Evolutionary conservation across 2,797 vertebrate genomes (phyloP).

Genomic region (Loris lydekkerianus): DNA sequence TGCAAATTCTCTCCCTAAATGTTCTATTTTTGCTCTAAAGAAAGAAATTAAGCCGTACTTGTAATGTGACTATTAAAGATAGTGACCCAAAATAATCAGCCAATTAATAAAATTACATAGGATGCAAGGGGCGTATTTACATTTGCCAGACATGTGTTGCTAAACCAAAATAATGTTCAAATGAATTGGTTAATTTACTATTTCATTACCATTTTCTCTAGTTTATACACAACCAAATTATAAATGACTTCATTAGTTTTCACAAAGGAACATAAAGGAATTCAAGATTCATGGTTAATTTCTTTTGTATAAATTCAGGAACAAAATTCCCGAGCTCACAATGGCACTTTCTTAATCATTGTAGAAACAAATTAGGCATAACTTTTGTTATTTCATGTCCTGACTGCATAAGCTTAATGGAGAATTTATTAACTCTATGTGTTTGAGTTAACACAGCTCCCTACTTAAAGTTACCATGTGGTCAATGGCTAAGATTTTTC

Average conservation of each 20-base stretch:
- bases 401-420: not conserved
- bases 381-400: not conserved
- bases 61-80: not conserved
- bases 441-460: not conserved
- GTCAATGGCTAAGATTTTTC: not conserved
- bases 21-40: not conserved
- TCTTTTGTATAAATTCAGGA: not conserved
- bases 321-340: not conserved
- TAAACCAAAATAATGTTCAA: not conserved
- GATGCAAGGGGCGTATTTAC: not conserved
- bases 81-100: not conserved
- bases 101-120: not conserved
- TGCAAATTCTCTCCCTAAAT: not conserved
- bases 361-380: not conserved
- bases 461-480: not conserved
- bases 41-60: not conserved
- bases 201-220: not conserved
- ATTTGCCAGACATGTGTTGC: not conserved
- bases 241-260: not conserved
- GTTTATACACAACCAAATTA: not conserved
- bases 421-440: not conserved
- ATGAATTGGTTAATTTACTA: not conserved
- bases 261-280: not conserved
- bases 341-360: not conserved
- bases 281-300: conserved; percentile 3